phyloP scores from a whole-genome alignment of 2,797 vertebrate genomes.

The Coracias cyanogaster region DNA sequence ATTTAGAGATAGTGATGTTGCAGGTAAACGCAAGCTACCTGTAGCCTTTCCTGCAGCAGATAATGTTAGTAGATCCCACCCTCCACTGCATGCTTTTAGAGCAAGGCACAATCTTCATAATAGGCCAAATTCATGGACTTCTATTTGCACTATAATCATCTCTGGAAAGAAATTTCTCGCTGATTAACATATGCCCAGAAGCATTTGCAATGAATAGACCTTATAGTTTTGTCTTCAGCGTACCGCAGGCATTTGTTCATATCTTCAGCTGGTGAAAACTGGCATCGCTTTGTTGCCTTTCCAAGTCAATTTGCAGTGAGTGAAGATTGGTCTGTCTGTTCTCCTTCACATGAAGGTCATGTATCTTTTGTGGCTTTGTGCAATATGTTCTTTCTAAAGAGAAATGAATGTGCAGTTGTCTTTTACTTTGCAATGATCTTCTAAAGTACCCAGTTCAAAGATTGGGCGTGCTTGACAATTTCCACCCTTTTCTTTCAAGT shows the following conservation, averaged over 20 bases:
- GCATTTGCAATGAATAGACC: conserved; percentile 8
- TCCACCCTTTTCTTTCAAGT: conserved; percentile 59
- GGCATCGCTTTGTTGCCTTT: conserved; percentile 35
- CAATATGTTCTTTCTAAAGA: conserved; percentile 57
- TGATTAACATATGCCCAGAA: conserved; percentile 27
- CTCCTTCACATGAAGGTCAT: conserved; percentile 61
- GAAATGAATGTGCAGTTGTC: conserved; percentile 67
- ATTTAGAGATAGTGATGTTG: background rate
- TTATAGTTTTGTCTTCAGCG: background rate
- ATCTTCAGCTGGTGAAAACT: conserved; percentile 41
- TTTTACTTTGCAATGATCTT: conserved; percentile 64
- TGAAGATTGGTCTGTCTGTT: conserved; percentile 57
- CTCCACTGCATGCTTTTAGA: background rate
- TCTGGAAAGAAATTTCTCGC: conserved; percentile 19
- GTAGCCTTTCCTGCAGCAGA: background rate
- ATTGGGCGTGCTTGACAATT: conserved; percentile 45
- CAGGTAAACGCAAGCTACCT: background rate
- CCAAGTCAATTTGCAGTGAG: conserved; percentile 35
- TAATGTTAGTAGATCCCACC: background rate
- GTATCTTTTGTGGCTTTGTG: conserved; percentile 62
- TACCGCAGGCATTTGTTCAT: background rate
- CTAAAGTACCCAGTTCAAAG: conserved; percentile 68
- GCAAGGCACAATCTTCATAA: background rate
- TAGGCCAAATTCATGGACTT: background rate
- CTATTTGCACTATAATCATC: background rate